Evolutionary conservation across 2,888 invertebrate genomes (phyloP).

Genomic region (Netelia fuscicornis): DNA sequence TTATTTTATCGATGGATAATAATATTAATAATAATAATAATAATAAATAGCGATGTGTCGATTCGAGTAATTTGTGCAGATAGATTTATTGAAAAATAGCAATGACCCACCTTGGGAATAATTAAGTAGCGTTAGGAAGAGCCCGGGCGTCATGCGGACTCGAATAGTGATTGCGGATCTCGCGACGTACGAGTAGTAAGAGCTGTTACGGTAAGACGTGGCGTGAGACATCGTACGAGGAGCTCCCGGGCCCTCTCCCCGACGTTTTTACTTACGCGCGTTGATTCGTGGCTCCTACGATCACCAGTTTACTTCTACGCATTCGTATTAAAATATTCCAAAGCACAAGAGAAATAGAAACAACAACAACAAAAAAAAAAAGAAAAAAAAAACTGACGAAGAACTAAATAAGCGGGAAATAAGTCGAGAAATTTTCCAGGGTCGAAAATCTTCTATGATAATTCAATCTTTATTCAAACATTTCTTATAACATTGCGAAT

Average conservation of each 20-base stretch:
- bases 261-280: conserved; percentile 30
- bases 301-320: conserved; percentile 12
- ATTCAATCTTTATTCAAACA: too few species aligned
- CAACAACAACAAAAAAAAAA: not conserved
- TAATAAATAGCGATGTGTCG: too few species aligned
- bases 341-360: not conserved
- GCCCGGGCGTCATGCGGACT: not conserved
- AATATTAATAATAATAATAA: too few species aligned
- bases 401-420: not conserved
- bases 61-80: not conserved
- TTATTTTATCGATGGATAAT: too few species aligned
- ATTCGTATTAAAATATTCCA: not conserved
- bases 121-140: not conserved
- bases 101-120: not conserved
- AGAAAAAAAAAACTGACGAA: not conserved
- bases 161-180: not conserved
- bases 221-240: conserved; percentile 56
- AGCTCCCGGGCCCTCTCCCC: not conserved
- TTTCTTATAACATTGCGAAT: too few species aligned
- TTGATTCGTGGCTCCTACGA: conserved; percentile 38
- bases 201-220: conserved; percentile 52
- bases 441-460: not conserved
- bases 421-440: not conserved
- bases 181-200: conserved; percentile 25
- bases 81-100: not conserved